phyloP scores from a whole-genome alignment of 1,140 invertebrate species.

The Periplaneta americana region DNA sequence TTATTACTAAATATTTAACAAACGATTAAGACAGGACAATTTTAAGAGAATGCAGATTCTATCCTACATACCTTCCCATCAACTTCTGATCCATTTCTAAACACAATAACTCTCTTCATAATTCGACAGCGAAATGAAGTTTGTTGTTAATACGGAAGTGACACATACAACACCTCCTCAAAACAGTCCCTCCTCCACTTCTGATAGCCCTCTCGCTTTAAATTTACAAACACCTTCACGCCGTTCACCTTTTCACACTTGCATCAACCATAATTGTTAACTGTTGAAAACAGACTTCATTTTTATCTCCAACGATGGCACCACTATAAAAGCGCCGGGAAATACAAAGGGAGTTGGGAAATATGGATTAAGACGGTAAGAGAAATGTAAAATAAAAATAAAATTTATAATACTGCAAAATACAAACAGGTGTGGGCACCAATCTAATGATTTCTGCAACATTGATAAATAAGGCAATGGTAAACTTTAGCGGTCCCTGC shows the following conservation, averaged over 20 bases:
- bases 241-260: neutral
- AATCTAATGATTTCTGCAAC: too few relatives aligned
- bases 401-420: too few relatives aligned
- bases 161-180: neutral
- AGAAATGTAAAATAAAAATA: too few relatives aligned
- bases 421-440: too few relatives aligned
- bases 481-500: too few relatives aligned
- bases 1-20: neutral
- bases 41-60: neutral
- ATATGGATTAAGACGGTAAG: too few relatives aligned
- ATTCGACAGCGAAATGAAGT: neutral
- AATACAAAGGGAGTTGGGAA: neutral
- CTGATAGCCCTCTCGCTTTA: neutral
- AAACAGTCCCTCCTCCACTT: neutral
- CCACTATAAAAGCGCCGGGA: too few relatives aligned
- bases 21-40: neutral
- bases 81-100: constrained; percentile 46
- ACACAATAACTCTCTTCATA: constrained; percentile 52
- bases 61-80: constrained; percentile 46
- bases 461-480: too few relatives aligned
- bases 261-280: neutral
- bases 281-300: neutral
- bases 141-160: neutral
- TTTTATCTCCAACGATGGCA: neutral
- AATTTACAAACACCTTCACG: neutral